Conservation (phyloP, 2,113 vertebrate genomes). For the Sisor rabdophorus region DNA sequence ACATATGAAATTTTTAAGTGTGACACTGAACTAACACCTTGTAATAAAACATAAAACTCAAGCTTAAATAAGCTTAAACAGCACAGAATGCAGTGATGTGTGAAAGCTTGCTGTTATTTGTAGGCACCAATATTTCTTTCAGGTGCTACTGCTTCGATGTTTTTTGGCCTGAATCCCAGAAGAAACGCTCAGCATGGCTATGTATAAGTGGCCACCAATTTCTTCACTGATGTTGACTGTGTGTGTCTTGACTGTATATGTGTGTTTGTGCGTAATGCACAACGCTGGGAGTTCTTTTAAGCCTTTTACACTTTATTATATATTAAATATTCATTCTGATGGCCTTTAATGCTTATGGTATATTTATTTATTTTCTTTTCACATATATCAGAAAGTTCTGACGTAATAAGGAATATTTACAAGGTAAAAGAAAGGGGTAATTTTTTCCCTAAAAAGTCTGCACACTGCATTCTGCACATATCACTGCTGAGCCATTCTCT, state of each 20-base stretch:
- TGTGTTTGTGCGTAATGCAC: background rate
- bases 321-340: constrained; percentile 22
- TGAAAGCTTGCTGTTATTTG: constrained; percentile 31
- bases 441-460: constrained; percentile 35
- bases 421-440: constrained; percentile 41
- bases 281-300: constrained; percentile 24
- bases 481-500: constrained; percentile 54
- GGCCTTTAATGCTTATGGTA: constrained; percentile 31
- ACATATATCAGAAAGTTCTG: constrained; percentile 47
- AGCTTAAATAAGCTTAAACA: constrained; percentile 13
- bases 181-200: constrained; percentile 60
- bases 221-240: constrained; percentile 51
- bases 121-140: constrained; percentile 59
- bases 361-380: constrained; percentile 53
- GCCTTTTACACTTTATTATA: constrained; percentile 34
- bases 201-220: constrained; percentile 66
- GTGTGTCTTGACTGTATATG: constrained; percentile 15
- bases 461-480: constrained; percentile 33
- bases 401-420: constrained; percentile 34
- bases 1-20: constrained; percentile 32
- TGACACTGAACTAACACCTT: constrained; percentile 32
- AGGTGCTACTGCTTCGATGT: constrained; percentile 62
- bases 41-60: constrained; percentile 9
- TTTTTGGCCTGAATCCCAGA: constrained; percentile 59
- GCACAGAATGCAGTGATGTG: constrained; percentile 15